phyloP scores from a whole-genome alignment of 2,888 invertebrate genomes.

The Ophioninae sp. region DNA sequence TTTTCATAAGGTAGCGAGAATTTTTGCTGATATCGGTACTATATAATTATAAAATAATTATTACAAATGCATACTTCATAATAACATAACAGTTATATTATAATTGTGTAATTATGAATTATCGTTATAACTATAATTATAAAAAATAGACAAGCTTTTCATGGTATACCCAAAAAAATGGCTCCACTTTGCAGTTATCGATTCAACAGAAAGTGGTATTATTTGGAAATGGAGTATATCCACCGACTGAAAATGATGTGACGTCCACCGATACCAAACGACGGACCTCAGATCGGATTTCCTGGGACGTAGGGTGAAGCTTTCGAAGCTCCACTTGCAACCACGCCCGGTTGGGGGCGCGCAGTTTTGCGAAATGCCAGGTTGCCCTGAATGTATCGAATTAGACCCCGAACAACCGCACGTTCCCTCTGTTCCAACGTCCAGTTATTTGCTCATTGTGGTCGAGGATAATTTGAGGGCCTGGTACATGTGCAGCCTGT shows the following conservation, averaged over 20 bases:
- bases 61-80: too few relatives aligned
- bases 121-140: too few relatives aligned
- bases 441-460: slow-evolving; percentile 67
- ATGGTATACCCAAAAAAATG: not conserved
- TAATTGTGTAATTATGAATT: too few relatives aligned
- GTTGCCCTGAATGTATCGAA: slow-evolving; percentile 63
- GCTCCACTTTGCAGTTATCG: not conserved
- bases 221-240: slow-evolving; percentile 26
- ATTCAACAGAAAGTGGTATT: not conserved
- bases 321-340: not conserved
- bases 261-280: slow-evolving; percentile 31
- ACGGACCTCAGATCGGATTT: slow-evolving; percentile 28
- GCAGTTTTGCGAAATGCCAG: slow-evolving; percentile 54
- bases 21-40: too few relatives aligned
- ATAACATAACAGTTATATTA: too few relatives aligned
- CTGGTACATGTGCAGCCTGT: slow-evolving; percentile 55
- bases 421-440: slow-evolving; percentile 50
- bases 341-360: slow-evolving; percentile 14
- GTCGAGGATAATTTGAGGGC: slow-evolving; percentile 63
- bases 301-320: slow-evolving; percentile 23
- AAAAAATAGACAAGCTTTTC: too few relatives aligned
- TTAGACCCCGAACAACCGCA: slow-evolving; percentile 56
- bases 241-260: slow-evolving; percentile 21
- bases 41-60: too few relatives aligned
- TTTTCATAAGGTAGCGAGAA: too few relatives aligned